phyloP scores from a whole-genome alignment of 2,113 vertebrate genomes.

The Otolemur garnettii region DNA sequence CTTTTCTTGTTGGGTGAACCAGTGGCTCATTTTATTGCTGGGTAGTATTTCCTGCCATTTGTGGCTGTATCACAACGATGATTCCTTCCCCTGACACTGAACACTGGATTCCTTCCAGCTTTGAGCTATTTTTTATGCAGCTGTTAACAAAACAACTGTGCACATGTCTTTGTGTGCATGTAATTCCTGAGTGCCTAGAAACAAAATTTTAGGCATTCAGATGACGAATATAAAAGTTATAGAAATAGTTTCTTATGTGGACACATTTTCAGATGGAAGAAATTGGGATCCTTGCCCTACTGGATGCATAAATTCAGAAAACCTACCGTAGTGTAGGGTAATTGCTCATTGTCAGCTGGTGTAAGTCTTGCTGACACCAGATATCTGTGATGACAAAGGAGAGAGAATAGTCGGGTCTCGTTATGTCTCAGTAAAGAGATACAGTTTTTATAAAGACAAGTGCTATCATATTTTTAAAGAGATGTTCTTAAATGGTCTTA shows the following conservation, averaged over 20 bases:
- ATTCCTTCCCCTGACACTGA: background rate
- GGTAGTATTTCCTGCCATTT: background rate
- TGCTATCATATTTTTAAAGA: conserved; percentile 59
- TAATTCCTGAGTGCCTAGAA: background rate
- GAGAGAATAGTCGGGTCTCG: background rate
- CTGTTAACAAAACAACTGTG: background rate
- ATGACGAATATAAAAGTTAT: background rate
- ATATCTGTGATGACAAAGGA: background rate
- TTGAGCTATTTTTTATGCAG: background rate
- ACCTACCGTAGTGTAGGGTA: background rate
- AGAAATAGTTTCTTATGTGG: background rate
- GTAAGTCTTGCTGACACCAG: background rate
- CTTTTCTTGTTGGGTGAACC: too few relatives aligned
- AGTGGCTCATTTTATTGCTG: background rate
- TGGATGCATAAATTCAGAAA: background rate
- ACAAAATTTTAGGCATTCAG: background rate
- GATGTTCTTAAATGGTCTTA: conserved; percentile 49
- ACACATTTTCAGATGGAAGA: background rate
- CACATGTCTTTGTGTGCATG: background rate
- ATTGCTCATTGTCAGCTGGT: background rate
- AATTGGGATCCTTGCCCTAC: background rate
- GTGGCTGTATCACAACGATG: background rate
- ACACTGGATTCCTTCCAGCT: background rate
- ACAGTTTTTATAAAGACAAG: conserved; percentile 59
- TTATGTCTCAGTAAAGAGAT: background rate